A percentile compares a stretch with the other conserved stretches of the same genome.
Conservation (phyloP, 2,113 vertebrate genomes). For the Chrysochloris asiatica region DNA sequence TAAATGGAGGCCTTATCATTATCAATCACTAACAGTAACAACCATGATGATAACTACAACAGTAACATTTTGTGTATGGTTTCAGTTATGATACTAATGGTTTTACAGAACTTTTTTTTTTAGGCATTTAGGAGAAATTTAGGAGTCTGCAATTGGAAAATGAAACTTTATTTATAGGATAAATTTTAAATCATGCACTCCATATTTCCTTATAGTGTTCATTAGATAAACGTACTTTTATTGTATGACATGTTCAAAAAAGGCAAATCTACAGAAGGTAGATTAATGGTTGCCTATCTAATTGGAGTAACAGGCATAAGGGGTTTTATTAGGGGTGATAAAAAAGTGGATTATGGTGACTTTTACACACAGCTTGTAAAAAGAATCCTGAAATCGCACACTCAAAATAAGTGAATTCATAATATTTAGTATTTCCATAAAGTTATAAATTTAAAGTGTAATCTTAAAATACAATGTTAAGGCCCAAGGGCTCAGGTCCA, state of each 20-base stretch:
- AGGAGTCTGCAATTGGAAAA: background rate
- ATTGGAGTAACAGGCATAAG: background rate
- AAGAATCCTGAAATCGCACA: too few relatives aligned
- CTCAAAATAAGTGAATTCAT: too few relatives aligned
- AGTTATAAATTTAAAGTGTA: background rate
- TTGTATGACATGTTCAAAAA: slow-evolving; percentile 1
- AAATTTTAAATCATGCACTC: background rate
- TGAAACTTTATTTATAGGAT: background rate
- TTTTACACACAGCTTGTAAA: too few relatives aligned
- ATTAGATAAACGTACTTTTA: background rate
- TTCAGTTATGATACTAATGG: background rate
- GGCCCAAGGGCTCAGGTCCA: too few relatives aligned
- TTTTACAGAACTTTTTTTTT: background rate
- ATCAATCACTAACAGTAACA: background rate
- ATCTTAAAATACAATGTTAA: slow-evolving; percentile 3
- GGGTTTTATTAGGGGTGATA: background rate
- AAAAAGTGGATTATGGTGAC: slow-evolving; percentile 1
- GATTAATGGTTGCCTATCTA: background rate
- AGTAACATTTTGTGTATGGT: background rate
- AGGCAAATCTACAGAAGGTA: background rate
- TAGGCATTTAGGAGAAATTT: slow-evolving; percentile 4
- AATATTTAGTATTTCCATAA: too few relatives aligned
- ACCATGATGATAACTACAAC: background rate
- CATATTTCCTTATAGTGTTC: background rate
- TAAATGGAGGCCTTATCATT: background rate